Percentiles rank a stretch among this genome's conserved stretches.
Evolutionary conservation across 1,140 invertebrate species (phyloP).

Genomic region (Anadara kagoshimensis): DNA sequence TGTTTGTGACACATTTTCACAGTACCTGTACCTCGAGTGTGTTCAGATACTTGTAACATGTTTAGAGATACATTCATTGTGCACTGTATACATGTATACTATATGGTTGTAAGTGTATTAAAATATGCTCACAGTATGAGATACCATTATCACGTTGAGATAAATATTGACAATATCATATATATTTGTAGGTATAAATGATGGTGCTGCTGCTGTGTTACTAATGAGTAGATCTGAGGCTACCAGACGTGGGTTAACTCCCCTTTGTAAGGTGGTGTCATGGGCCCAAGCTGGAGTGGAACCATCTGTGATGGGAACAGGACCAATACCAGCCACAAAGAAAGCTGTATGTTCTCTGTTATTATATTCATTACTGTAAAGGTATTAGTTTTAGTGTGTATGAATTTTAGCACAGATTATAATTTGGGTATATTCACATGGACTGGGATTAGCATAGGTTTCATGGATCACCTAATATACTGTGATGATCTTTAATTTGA

Average conservation of each 20-base stretch:
- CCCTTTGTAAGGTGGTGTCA: conserved; percentile 67
- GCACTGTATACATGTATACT: too few relatives aligned
- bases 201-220: conserved; percentile 88
- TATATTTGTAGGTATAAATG: conserved; percentile 81
- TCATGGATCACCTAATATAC: not conserved
- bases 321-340: conserved; percentile 71
- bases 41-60: too few relatives aligned
- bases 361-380: too few relatives aligned
- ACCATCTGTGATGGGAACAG: conserved; percentile 74
- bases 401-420: too few relatives aligned
- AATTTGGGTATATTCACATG: not conserved
- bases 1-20: too few relatives aligned
- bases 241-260: conserved; percentile 71
- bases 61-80: too few relatives aligned
- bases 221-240: conserved; percentile 80
- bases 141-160: too few relatives aligned
- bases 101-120: too few relatives aligned
- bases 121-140: too few relatives aligned
- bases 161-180: too few relatives aligned
- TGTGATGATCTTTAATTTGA: not conserved
- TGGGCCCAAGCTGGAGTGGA: conserved; percentile 74
- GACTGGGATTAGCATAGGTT: not conserved
- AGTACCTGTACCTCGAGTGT: too few relatives aligned
- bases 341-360: conserved; percentile 61
- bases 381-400: too few relatives aligned